Percentiles rank a stretch among this genome's conserved stretches.
Conservation (phyloP, 2,113 vertebrate species). For the Canis aureus region DNA sequence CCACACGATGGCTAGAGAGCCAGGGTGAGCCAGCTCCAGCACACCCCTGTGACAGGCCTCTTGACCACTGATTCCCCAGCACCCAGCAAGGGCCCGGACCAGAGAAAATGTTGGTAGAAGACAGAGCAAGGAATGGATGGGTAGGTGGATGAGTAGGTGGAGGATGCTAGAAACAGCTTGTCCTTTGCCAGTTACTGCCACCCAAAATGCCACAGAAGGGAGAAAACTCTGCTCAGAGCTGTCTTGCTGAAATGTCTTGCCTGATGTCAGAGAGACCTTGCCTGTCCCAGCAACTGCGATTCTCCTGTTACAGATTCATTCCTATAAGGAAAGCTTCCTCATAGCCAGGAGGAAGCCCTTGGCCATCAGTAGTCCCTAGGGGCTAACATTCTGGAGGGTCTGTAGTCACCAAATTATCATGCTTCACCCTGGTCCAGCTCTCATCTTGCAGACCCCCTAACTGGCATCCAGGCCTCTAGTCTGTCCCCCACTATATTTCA, state of each 20-base stretch:
- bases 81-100: background rate
- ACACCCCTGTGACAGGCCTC: background rate
- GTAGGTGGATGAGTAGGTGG: constrained; percentile 47
- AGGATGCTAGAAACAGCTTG: constrained; percentile 74
- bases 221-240: constrained; percentile 29
- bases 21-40: rapidly evolving
- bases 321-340: background rate
- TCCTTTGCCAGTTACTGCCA: constrained; percentile 78
- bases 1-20: background rate
- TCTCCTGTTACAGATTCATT: background rate
- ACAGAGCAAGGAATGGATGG: constrained; percentile 23
- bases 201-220: constrained; percentile 70
- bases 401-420: background rate
- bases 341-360: background rate
- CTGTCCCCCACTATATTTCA: background rate
- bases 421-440: too few species aligned
- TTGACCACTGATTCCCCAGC: background rate
- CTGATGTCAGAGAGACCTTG: constrained; percentile 57
- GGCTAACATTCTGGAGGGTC: too few species aligned
- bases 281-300: background rate
- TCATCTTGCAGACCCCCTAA: background rate
- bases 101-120: constrained; percentile 39
- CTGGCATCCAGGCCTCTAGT: background rate
- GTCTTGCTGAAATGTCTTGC: constrained; percentile 73
- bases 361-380: background rate